A percentile compares a stretch with the other conserved stretches of the same genome.
Evolutionary conservation across 2,113 vertebrate species (phyloP).

Genomic region (Sigmodon hispidus): DNA sequence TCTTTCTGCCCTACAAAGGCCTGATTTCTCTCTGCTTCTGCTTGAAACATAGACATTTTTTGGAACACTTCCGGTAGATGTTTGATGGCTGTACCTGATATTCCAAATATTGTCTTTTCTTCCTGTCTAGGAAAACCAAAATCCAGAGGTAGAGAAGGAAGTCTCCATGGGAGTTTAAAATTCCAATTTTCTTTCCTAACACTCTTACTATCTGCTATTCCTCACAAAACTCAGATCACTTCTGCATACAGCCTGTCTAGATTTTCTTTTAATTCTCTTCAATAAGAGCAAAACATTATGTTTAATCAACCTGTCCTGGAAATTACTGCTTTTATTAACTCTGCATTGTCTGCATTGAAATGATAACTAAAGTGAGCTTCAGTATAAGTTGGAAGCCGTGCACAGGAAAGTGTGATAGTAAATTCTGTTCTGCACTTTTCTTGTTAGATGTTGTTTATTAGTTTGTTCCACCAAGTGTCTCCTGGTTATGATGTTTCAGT

Average conservation of each 20-base stretch:
- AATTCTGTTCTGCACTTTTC: background rate
- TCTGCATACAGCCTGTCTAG: background rate
- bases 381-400: too few relatives aligned
- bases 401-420: too few relatives aligned
- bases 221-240: background rate
- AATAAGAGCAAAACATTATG: background rate
- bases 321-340: background rate
- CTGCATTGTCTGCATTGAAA: background rate
- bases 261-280: background rate
- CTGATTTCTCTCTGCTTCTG: background rate
- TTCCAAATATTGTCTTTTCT: background rate
- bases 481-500: background rate
- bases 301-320: background rate
- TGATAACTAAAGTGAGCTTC: background rate
- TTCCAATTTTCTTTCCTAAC: background rate
- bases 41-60: background rate
- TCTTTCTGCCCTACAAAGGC: fast-evolving
- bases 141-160: background rate
- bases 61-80: background rate
- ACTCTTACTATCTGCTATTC: background rate
- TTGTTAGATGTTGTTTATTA: background rate
- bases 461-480: background rate
- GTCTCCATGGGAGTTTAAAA: background rate
- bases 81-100: background rate
- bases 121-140: background rate